Percentiles rank a stretch among this genome's conserved stretches.
These are phyloP conservation scores for Meteorus sp. DNA, from an alignment of 1,140 invertebrate species.

Conservation along the genomic window DNA sequence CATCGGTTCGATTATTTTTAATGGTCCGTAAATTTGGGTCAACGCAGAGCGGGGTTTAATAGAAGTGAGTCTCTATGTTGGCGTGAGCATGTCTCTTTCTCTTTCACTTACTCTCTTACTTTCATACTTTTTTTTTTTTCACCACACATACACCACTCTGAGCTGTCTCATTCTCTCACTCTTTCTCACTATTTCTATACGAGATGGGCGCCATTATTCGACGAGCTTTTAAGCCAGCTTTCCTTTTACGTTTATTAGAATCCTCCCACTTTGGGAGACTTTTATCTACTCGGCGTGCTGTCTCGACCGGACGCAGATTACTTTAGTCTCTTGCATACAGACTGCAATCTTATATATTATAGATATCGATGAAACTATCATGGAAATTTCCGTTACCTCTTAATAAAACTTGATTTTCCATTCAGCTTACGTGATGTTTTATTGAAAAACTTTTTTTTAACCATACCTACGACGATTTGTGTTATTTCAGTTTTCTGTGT, in stretches of 20 bases:
- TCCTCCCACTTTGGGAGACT: conserved; percentile 37
- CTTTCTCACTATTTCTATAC: conserved; percentile 6
- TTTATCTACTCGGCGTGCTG: conserved; percentile 20
- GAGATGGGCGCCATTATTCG: conserved; percentile 39
- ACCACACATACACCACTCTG: too few relatives aligned
- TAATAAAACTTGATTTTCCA: too few relatives aligned
- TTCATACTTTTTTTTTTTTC: neutral
- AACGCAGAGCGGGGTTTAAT: conserved; percentile 19
- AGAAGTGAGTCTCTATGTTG: neutral
- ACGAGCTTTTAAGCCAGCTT: conserved; percentile 45
- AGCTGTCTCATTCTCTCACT: too few relatives aligned
- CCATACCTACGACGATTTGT: too few relatives aligned
- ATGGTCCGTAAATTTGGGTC: conserved; percentile 33
- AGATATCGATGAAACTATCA: neutral
- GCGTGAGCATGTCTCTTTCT: conserved; percentile 9
- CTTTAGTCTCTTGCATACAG: conserved; percentile 9
- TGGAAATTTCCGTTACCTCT: neutral
- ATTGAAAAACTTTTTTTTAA: neutral
- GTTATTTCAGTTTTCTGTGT: too few relatives aligned
- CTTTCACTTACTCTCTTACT: neutral
- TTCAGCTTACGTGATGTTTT: neutral
- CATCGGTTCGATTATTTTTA: conserved; percentile 33
- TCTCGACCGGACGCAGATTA: conserved; percentile 21
- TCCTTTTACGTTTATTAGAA: conserved; percentile 46
- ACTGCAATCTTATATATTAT: neutral